These are phyloP conservation scores for Oreochromis mossambicus DNA, from an alignment of 2,797 vertebrate genomes.

Conservation along the genomic window DNA sequence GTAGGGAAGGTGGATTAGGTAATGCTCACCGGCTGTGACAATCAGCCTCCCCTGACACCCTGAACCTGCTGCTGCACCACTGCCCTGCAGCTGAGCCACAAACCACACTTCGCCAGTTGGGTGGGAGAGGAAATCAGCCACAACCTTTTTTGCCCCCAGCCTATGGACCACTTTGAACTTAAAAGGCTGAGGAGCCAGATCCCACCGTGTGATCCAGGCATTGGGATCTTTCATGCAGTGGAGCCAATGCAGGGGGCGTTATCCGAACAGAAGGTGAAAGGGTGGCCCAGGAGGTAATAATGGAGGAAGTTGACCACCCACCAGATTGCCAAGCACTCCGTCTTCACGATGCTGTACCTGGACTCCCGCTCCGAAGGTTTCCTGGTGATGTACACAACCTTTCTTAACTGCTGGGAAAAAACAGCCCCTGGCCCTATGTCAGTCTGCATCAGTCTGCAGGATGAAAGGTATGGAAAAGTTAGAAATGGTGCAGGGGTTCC, in stretches of 20 bases:
- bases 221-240: neutral
- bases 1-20: neutral
- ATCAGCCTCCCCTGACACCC: neutral
- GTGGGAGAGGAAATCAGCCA: neutral
- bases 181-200: neutral
- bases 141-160: neutral
- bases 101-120: neutral
- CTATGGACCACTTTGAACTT: neutral
- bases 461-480: neutral
- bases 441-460: neutral
- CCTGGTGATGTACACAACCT: neutral
- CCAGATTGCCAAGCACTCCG: neutral
- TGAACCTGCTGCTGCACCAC: neutral
- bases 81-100: neutral
- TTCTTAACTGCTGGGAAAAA: neutral
- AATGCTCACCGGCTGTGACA: neutral
- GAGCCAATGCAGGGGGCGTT: neutral
- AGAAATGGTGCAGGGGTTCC: neutral
- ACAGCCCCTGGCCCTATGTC: neutral
- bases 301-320: neutral
- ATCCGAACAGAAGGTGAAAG: neutral
- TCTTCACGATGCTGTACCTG: neutral
- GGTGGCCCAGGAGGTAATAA: neutral
- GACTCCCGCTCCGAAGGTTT: neutral
- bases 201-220: accelerated